Percentiles rank a stretch among this genome's conserved stretches.
phyloP scores from a whole-genome alignment of 2,113 vertebrate genomes.

The Tyrannus savana region DNA sequence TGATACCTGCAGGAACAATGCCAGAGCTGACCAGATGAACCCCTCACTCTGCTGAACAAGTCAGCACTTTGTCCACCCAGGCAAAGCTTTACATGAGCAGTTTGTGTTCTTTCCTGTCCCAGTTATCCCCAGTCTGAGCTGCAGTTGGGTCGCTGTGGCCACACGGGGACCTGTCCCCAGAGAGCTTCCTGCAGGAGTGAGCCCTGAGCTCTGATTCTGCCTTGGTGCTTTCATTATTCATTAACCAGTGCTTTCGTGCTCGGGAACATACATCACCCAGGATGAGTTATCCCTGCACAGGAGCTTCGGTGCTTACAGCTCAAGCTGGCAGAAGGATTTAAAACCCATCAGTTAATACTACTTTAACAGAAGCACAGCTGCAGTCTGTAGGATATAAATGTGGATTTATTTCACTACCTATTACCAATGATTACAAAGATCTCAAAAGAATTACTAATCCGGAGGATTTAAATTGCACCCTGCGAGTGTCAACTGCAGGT shows the following conservation, averaged over 20 bases:
- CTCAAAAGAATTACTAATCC: conserved; percentile 63
- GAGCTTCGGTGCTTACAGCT: not conserved
- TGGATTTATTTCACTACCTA: conserved; percentile 66
- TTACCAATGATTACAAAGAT: conserved; percentile 57
- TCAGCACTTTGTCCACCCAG: not conserved
- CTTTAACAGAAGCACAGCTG: conserved; percentile 55
- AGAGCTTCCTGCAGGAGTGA: not conserved
- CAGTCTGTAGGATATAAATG: conserved; percentile 43
- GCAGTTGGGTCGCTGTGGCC: not conserved
- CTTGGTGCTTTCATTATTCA: conserved; percentile 36
- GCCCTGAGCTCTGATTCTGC: not conserved
- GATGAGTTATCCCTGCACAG: conserved; percentile 7
- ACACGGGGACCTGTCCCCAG: not conserved
- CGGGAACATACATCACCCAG: not conserved
- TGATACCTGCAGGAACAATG: not conserved
- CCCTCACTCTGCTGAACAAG: fast-evolving
- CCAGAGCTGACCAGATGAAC: fast-evolving
- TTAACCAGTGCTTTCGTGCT: not conserved
- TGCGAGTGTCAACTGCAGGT: conserved; percentile 43
- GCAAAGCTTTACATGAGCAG: not conserved
- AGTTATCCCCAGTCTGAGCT: fast-evolving
- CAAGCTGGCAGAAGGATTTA: conserved; percentile 47
- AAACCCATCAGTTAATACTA: conserved; percentile 16
- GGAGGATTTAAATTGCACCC: conserved; percentile 41
- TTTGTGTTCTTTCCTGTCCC: not conserved